Conservation (phyloP, 92 coral and sea anemone genomes). For the Porites lobata region DNA sequence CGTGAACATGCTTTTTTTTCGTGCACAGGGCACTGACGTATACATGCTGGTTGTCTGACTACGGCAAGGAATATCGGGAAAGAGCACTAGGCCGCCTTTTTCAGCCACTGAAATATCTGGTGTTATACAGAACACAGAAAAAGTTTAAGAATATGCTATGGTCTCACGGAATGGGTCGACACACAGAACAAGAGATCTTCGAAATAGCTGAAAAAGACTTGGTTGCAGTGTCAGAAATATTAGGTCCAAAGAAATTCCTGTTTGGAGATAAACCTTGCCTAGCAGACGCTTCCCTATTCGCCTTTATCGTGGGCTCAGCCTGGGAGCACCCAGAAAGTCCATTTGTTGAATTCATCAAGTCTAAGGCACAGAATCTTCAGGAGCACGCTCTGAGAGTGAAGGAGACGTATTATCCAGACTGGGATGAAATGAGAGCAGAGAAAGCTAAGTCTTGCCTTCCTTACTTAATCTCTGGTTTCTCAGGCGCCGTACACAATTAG, state of each 20-base stretch:
- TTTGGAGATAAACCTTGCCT: constrained; percentile 79
- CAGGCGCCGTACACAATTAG: too few relatives aligned
- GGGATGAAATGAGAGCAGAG: constrained; percentile 64
- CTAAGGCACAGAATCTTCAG: constrained; percentile 64
- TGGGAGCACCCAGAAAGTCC: constrained; percentile 65
- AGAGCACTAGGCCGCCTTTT: constrained; percentile 7
- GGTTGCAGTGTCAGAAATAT: constrained; percentile 56
- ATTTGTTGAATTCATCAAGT: constrained; percentile 48
- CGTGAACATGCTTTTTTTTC: too few relatives aligned
- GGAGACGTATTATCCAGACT: constrained; percentile 73
- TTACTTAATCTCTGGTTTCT: too few relatives aligned
- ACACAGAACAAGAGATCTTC: constrained; percentile 73
- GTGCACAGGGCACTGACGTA: constrained; percentile 73
- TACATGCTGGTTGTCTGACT: constrained; percentile 64
- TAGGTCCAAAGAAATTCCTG: constrained; percentile 75
- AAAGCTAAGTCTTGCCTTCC: background rate
- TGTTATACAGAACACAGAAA: constrained; percentile 32
- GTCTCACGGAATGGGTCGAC: constrained; percentile 86
- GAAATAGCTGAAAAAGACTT: constrained; percentile 73
- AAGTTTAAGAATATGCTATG: constrained; percentile 15
- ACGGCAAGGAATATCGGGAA: constrained; percentile 44
- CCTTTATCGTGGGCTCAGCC: constrained; percentile 52
- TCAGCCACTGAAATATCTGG: constrained; percentile 42
- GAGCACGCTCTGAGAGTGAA: constrained; percentile 75
- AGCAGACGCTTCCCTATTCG: constrained; percentile 74